Evolutionary conservation across 2,797 vertebrate genomes (phyloP).

Genomic region (Pempheris klunzingeri): DNA sequence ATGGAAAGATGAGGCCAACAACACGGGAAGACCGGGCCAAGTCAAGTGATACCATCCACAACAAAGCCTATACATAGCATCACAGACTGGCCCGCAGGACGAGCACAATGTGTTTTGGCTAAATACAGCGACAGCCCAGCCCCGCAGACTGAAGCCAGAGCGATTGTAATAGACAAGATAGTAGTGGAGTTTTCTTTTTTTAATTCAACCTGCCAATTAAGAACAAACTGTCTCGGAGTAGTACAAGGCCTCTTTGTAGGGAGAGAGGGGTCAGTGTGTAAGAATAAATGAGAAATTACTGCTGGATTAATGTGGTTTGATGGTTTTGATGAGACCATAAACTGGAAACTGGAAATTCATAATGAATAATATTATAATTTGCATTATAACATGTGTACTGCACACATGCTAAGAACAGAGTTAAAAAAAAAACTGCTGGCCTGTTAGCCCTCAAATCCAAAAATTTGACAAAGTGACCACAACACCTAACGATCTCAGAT

Average conservation of each 20-base stretch:
- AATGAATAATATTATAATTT: slow-evolving; percentile 17
- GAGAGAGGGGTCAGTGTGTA: background rate
- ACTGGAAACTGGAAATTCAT: slow-evolving; percentile 2
- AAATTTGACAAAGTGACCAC: slow-evolving; percentile 50
- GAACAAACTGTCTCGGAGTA: slow-evolving; percentile 21
- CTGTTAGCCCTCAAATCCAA: slow-evolving; percentile 37
- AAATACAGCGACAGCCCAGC: slow-evolving; percentile 65
- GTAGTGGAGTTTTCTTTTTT: slow-evolving; percentile 23
- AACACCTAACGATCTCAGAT: slow-evolving; percentile 41
- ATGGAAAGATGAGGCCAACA: slow-evolving; percentile 61
- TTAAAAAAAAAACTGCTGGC: slow-evolving; percentile 19
- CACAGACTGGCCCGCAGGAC: slow-evolving; percentile 67
- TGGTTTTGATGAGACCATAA: slow-evolving; percentile 6
- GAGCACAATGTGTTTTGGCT: slow-evolving; percentile 68
- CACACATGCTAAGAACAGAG: slow-evolving; percentile 30
- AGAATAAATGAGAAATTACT: slow-evolving; percentile 15
- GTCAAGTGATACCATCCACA: slow-evolving; percentile 70
- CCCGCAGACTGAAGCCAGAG: slow-evolving; percentile 46
- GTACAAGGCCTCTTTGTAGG: slow-evolving; percentile 14
- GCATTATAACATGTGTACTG: slow-evolving; percentile 14
- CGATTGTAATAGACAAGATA: slow-evolving; percentile 42
- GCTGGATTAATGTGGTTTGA: slow-evolving; percentile 25
- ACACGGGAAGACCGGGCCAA: slow-evolving; percentile 59
- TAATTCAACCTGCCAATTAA: slow-evolving; percentile 32
- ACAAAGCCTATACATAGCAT: slow-evolving; percentile 74